Percentiles rank a stretch among this genome's conserved stretches.
phyloP scores from a whole-genome alignment of 1,140 invertebrate species.

The Drosophila punjabiensis region DNA sequence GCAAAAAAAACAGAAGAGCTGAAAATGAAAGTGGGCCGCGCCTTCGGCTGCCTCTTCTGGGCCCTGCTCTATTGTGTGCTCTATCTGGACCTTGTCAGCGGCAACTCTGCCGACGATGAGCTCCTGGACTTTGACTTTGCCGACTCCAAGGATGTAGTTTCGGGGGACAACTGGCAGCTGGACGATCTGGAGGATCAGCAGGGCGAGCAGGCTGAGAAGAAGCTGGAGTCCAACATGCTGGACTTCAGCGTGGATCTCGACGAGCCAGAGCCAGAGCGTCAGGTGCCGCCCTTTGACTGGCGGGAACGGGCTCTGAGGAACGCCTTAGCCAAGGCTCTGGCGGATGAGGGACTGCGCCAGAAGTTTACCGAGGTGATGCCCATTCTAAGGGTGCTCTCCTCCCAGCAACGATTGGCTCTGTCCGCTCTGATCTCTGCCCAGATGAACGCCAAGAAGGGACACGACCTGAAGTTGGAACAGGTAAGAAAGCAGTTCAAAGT shows the following conservation, averaged over 20 bases:
- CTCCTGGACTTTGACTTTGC: conserved; percentile 77
- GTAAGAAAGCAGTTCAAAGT: conserved; percentile 63
- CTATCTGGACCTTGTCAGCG: conserved; percentile 65
- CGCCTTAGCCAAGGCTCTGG: conserved; percentile 75
- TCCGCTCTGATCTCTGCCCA: conserved; percentile 88
- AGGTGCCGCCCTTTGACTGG: conserved; percentile 67
- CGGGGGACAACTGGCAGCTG: conserved; percentile 62
- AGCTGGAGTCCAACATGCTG: conserved; percentile 70
- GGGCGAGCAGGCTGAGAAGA: conserved; percentile 51
- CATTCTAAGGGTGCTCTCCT: conserved; percentile 88
- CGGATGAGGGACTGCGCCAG: conserved; percentile 65
- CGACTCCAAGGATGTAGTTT: conserved; percentile 49
- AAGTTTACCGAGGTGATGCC: conserved; percentile 88
- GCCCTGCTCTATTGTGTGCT: conserved; percentile 77
- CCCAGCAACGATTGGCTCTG: conserved; percentile 87
- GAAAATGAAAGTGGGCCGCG: conserved; percentile 76
- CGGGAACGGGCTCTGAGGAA: conserved; percentile 85
- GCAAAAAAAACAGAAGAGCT: conserved; percentile 26
- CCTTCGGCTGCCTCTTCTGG: conserved; percentile 73
- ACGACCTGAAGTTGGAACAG: conserved; percentile 86
- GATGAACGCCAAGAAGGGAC: conserved; percentile 86
- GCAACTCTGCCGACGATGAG: conserved; percentile 57
- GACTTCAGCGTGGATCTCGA: conserved; percentile 75
- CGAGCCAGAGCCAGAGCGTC: conserved; percentile 66
- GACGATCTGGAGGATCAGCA: conserved; percentile 40